Percentiles rank a stretch among this genome's conserved stretches.
phyloP scores from a whole-genome alignment of 2,888 invertebrate species.

The Limnephilus rhombicus region DNA sequence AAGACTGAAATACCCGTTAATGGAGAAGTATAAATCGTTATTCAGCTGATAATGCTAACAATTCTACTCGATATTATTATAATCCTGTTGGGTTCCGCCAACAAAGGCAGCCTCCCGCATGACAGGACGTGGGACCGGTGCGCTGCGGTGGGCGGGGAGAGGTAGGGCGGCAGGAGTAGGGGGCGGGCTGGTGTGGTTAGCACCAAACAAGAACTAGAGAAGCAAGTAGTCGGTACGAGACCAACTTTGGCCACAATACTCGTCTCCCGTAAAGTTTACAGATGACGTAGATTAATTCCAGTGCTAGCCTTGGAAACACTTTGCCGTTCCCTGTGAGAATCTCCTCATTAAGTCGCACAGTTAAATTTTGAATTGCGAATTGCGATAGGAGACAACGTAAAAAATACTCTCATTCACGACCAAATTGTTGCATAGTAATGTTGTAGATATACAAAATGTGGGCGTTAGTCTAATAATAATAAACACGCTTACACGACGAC shows the following conservation, averaged over 20 bases:
- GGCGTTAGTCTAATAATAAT: background rate
- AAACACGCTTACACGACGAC: background rate
- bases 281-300: slow-evolving; percentile 10
- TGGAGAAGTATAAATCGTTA: background rate
- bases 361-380: background rate
- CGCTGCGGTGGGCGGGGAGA: background rate
- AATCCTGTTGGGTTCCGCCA: background rate
- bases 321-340: background rate
- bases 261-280: slow-evolving; percentile 12
- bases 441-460: background rate
- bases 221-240: background rate
- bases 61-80: background rate
- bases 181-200: background rate
- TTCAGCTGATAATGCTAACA: background rate
- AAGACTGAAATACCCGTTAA: background rate
- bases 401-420: background rate
- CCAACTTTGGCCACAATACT: slow-evolving; percentile 13
- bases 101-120: background rate
- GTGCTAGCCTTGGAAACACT: background rate
- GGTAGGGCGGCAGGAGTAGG: background rate
- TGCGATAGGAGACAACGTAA: background rate
- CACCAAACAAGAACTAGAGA: background rate
- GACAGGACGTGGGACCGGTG: background rate
- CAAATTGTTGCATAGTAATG: background rate
- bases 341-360: background rate